phyloP scores from a whole-genome alignment of 2,113 vertebrate genomes.

The Rhodinocichla rosea region DNA sequence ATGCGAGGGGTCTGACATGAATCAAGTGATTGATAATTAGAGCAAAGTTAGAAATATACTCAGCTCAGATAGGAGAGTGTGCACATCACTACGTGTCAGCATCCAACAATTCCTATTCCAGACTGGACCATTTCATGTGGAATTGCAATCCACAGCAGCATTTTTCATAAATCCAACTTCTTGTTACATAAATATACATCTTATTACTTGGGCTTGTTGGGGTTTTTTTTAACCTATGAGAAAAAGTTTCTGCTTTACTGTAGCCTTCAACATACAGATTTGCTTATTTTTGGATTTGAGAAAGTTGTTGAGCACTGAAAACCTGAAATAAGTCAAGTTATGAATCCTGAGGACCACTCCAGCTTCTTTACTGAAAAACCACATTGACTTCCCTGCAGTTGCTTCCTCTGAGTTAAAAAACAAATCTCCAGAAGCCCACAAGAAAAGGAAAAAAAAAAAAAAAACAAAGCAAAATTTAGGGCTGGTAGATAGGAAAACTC shows the following conservation, averaged over 20 bases:
- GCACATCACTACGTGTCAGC: neutral
- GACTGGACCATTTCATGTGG: neutral
- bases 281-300: neutral
- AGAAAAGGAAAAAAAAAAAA: neutral
- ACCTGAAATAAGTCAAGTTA: neutral
- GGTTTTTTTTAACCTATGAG: neutral
- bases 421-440: neutral
- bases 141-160: neutral
- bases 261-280: neutral
- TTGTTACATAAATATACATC: neutral
- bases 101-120: neutral
- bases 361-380: neutral
- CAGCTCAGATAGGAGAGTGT: neutral
- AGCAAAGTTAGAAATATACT: conserved; percentile 16
- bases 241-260: neutral
- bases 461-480: neutral
- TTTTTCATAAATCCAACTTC: neutral
- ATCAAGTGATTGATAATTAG: conserved; percentile 49
- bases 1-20: conserved; percentile 30
- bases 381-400: neutral
- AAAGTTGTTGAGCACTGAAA: neutral
- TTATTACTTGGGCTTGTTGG: neutral
- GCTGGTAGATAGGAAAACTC: neutral
- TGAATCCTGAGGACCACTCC: neutral
- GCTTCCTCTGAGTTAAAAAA: neutral